These are phyloP conservation scores for Megaceryle torquata DNA, from an alignment of 2,113 vertebrate species.

Conservation along the genomic window DNA sequence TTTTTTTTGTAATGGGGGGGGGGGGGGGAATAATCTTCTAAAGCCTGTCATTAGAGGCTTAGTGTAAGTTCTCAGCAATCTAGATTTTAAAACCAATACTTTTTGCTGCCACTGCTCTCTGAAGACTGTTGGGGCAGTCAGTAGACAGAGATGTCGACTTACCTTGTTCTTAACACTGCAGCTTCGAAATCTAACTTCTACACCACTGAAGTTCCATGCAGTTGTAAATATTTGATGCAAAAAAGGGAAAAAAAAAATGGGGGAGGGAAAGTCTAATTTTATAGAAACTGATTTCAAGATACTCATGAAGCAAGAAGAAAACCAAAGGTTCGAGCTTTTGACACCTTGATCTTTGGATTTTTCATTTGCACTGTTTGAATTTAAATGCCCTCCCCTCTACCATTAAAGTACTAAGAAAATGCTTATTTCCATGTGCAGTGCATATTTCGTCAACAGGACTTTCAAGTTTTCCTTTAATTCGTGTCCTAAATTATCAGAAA, in stretches of 20 bases:
- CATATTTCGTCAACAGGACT: not conserved
- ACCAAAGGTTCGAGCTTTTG: not conserved
- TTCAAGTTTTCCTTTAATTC: conserved; percentile 46
- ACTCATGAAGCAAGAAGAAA: not conserved
- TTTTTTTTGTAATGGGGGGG: not conserved
- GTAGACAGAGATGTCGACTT: not conserved
- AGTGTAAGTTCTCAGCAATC: not conserved
- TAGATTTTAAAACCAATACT: not conserved
- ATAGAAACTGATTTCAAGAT: not conserved
- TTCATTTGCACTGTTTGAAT: not conserved
- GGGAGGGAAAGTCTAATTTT: not conserved
- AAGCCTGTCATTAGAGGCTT: not conserved
- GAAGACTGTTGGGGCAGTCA: not conserved
- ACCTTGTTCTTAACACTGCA: not conserved
- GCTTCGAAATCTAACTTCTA: not conserved
- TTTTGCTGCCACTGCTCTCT: not conserved
- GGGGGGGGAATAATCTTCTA: not conserved
- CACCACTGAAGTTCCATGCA: not conserved
- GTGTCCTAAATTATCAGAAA: conserved; percentile 59
- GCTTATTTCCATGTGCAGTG: not conserved
- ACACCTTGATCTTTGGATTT: not conserved
- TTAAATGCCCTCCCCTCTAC: not conserved
- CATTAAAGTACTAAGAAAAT: not conserved
- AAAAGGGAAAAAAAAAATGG: not conserved
- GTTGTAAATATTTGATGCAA: not conserved